Evolutionary conservation across 2,113 vertebrate species (phyloP), one percentile per base, ranked within the genome.

Genomic region (Pachycephala philippinensis): DNA sequence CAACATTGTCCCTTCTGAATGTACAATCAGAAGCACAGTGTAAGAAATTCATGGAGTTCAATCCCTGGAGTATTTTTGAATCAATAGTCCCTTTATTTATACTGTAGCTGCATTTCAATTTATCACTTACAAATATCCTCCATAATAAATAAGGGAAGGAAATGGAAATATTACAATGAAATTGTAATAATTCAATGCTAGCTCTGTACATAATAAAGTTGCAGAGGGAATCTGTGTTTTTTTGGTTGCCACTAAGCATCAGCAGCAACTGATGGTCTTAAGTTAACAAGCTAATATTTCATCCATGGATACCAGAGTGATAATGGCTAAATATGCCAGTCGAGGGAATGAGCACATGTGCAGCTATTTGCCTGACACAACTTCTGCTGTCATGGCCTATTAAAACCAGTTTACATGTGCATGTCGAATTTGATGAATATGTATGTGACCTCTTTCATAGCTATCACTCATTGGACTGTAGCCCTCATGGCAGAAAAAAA

Each of bases 371-470:
- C 98, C 98, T 85, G 97, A 98, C 98, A 98, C 98, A 98, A 98
- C 98, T 98, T 98, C 97, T 98, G 97, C 99, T 99, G 99, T 99
- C 99, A 99, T 98, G 98, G 98, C 98, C 98, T 98, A 99, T 99
- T 99, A 99, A 99, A 99, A 98, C 98, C 98, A 98, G 98, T 99
- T 99, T 99, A 99, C 99, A 99, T 99, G 99, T 99, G 98, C 99
- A 98, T 98, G 98, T 99, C 98, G 98, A 98, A 99, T 98, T 98
- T 98, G 98, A 99, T 99, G 99, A 99, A 99, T 99, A 99, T 99
- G 99, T 98, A 99, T 99, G 99, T 99, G 99, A 99, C 99, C 99
- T 99, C 99, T 98, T 99, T 99, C 98, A 98, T 98, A 98, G 98
- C 97, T 98, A 98, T 99, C 98, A 98, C 97, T 98, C 98, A 98